Base-by-base conservation (phyloP, 1,140 invertebrate genomes). In the Papilio glaucus region DNA sequence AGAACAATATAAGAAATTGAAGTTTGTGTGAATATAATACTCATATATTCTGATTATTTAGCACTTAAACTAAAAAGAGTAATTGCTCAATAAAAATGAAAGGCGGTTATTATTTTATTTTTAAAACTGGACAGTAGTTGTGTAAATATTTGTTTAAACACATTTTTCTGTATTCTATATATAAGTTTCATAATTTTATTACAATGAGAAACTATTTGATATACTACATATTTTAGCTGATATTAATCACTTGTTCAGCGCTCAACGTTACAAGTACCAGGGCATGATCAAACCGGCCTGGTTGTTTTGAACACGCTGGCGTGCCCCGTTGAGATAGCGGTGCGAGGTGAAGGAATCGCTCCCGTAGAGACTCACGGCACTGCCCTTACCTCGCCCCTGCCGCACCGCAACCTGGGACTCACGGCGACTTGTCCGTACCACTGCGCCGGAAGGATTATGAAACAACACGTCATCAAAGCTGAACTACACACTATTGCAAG, bases 231-330 rank as follows among this genome's bases (percentile, higher is more conserved):
- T 33, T 33, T 33, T 33, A 3, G 6, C 29, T 3, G 2, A 33
- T 6, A 33, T 33, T 33, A 33, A 8, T 72, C 38, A 72, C 60
- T 18, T 79, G 73, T 68, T 0, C 41, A 92, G 90, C 85, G 88
- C 39, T 92, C 90, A 1, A 91, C 90, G 7, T 74, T 92, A 13
- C 88, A 92, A 86, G 67, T 83, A 21, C 90, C 90, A 7, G 78
- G 77, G 6, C 78, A 80, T 13, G 75, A 85, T 21, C 79, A 90
- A 61, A 86, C 86, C 0, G 90, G 89, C 0, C 41, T 92, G 24
- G 82, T 91, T 9, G 74, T 88, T 5, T 38, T 92, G 72, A 92
- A 90, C 57, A 87, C 88, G 0, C 67, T 92, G 9, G 72, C 61
- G 0, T 92, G 90, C 63, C 62, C 83, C 0, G 78, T 88, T 6